Evolutionary conservation across 2,888 invertebrate genomes (phyloP), one percentile per base, ranked within the genome.

Genomic region (Bursaphelenchus okinawaensis): DNA sequence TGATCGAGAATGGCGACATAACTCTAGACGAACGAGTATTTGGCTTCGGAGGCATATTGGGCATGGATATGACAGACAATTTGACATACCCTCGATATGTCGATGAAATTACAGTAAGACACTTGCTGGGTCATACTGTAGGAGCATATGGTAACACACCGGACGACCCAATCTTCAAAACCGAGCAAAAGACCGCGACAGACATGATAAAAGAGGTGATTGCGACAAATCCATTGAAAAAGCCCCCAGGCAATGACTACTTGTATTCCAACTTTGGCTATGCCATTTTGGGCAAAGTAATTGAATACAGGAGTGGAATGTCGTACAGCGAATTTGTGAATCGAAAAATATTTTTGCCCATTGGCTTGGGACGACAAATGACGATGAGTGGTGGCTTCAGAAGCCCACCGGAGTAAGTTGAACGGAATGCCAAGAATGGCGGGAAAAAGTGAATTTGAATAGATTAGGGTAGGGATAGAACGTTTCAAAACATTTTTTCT

Each of bases 241-340:
- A 20, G 16, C 52, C 52, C 52, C 64, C 64, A 9, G 64, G 64
- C 4, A 27, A 50, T 12, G 59, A 54, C 20, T 64, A 61, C 51
- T 27, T 28, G 29, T 64, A 64, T 54, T 64, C 64, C 7, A 64
- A 64, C 52, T 31, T 64, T 7, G 64, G 64, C 8, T 64, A 63
- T 27, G 50, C 60, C 26, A n/a, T 64, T 19, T 23, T 64, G 27
- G 64, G 64, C 20, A 52, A 54, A 31, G 55, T 64, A 2, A 63
- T 64, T 23, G 64, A 50, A 24, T 28, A 62, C 8, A 58, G 63
- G 29, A 22, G 27, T 9, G 60, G 60, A 9, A 24, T 23, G 26
- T n/a, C 20, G 19, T 64, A 64, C 31, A 60, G 28, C 20, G 50
- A 28, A 12, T 64, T 64, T 31, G 59, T 62, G 16, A 63, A 63